Evolutionary conservation across 2,797 vertebrate genomes (phyloP).

Genomic region (Taeniopygia guttata): DNA sequence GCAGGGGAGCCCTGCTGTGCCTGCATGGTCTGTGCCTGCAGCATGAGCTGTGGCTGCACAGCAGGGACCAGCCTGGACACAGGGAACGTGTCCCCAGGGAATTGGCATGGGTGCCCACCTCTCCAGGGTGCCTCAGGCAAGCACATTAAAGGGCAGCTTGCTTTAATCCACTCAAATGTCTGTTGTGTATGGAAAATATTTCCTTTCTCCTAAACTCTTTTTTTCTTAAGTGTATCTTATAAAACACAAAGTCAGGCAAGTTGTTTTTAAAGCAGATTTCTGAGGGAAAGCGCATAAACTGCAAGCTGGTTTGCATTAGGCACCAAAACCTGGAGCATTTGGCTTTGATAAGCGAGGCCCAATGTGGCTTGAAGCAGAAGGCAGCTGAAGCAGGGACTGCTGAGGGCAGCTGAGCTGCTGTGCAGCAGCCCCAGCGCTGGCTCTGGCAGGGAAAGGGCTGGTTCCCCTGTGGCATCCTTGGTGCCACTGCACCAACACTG

Average conservation of each 20-base stretch:
- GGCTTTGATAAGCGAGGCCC: neutral
- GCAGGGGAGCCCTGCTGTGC: no score
- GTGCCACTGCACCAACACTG: no score
- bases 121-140: neutral
- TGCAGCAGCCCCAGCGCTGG: neutral
- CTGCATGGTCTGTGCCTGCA: neutral
- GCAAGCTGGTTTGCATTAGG: neutral
- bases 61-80: neutral
- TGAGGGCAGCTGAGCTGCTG: neutral
- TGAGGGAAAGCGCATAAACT: neutral
- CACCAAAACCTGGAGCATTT: neutral
- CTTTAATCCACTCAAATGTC: neutral
- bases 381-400: neutral
- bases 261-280: neutral
- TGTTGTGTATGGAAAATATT: neutral
- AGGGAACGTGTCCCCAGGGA: neutral
- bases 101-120: rapidly evolving
- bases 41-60: rapidly evolving
- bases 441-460: rapidly evolving
- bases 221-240: neutral
- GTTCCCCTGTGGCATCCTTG: no score
- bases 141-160: neutral
- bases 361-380: neutral
- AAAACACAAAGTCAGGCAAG: neutral
- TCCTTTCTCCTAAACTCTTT: neutral